A percentile compares a stretch with the other conserved stretches of the same genome.
These are phyloP conservation scores for Cerastoderma edule DNA, from an alignment of 2,888 invertebrate genomes.

Conservation along the genomic window DNA sequence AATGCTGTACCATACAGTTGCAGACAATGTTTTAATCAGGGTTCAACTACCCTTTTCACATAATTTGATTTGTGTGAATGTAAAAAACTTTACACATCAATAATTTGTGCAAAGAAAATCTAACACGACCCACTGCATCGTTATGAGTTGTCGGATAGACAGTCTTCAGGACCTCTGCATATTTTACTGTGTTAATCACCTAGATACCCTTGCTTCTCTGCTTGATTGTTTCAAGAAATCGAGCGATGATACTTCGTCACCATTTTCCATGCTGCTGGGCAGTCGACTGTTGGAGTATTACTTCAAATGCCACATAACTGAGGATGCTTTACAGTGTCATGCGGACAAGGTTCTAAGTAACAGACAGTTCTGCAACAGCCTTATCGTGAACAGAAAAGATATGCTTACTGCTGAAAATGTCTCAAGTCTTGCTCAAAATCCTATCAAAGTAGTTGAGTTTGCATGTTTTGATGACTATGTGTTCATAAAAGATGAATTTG, in stretches of 20 bases:
- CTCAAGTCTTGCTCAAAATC: constrained; percentile 32
- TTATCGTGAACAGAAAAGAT: constrained; percentile 24
- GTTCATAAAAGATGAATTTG: constrained; percentile 1
- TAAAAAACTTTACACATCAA: too few species aligned
- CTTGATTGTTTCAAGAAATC: not conserved
- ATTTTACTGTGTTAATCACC: constrained; percentile 48
- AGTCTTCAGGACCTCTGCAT: constrained; percentile 53
- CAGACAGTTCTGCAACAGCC: constrained; percentile 28
- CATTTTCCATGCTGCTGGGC: constrained; percentile 35
- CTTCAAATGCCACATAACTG: constrained; percentile 24
- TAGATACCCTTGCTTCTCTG: constrained; percentile 29
- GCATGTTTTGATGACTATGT: constrained; percentile 34
- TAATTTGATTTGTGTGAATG: too few species aligned
- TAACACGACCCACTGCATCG: too few species aligned
- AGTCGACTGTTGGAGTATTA: constrained; percentile 48
- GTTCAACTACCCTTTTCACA: too few species aligned
- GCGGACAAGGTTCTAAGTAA: constrained; percentile 35
- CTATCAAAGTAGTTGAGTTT: constrained; percentile 26
- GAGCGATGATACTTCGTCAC: constrained; percentile 25
- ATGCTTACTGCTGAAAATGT: constrained; percentile 35
- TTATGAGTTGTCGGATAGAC: constrained; percentile 33
- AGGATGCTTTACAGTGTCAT: constrained; percentile 2
- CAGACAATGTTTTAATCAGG: too few species aligned
- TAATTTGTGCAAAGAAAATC: too few species aligned
- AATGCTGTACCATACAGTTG: too few species aligned